A percentile compares a stretch with the other conserved stretches of the same genome.
These are phyloP conservation scores for Orbicella faveolata DNA, from an alignment of 64 coral and sea anemone genomes.

Conservation along the genomic window DNA sequence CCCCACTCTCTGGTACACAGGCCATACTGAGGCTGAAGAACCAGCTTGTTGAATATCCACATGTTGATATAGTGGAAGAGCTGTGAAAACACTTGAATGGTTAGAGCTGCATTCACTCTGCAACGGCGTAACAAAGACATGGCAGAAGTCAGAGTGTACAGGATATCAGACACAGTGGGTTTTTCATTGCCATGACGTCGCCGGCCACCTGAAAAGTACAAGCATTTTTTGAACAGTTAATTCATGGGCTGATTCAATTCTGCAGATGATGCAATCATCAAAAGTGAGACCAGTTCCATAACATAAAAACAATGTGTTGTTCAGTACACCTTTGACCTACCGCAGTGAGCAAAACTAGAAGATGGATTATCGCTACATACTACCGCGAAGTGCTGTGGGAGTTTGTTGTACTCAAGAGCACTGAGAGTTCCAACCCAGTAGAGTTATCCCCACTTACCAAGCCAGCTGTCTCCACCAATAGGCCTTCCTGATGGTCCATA, in stretches of 20 bases:
- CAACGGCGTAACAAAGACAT: conserved; percentile 97
- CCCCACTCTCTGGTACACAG: conserved; percentile 93
- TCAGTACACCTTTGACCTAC: too few relatives aligned
- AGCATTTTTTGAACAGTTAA: background rate
- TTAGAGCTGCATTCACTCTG: conserved; percentile 89
- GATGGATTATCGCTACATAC: too few relatives aligned
- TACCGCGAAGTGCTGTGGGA: too few relatives aligned
- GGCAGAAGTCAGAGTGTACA: conserved; percentile 80
- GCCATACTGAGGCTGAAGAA: conserved; percentile 84
- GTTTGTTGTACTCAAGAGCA: too few relatives aligned
- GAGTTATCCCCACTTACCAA: conserved; percentile 29
- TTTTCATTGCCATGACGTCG: conserved; percentile 34
- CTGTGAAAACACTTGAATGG: conserved; percentile 97
- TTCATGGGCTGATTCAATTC: background rate
- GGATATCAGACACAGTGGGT: conserved; percentile 75
- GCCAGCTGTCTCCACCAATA: conserved; percentile 52
- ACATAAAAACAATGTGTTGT: too few relatives aligned
- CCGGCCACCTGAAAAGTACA: conserved; percentile 53
- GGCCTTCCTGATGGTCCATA: conserved; percentile 67
- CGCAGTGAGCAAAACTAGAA: too few relatives aligned
- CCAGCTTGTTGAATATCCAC: conserved; percentile 97
- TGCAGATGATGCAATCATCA: too few relatives aligned
- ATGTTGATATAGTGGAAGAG: conserved; percentile 98
- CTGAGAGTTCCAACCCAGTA: too few relatives aligned
- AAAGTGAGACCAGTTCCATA: too few relatives aligned